Base-by-base conservation (phyloP, 2,888 invertebrate genomes). In the Stenichneumon culpator region DNA sequence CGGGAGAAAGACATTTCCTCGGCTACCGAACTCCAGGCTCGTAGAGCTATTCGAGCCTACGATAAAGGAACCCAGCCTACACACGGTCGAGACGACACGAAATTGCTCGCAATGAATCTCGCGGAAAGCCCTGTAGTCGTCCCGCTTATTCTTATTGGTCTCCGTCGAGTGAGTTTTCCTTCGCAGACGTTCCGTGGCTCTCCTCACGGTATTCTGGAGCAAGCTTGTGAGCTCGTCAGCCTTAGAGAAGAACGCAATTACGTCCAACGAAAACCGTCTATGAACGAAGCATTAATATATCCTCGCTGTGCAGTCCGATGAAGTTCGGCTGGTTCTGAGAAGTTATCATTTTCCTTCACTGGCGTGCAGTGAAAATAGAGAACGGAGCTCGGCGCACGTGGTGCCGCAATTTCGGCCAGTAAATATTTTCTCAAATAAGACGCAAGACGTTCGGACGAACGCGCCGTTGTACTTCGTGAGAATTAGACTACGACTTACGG, bases 81-180 rank as follows among this genome's bases (percentile, higher is more conserved):
- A 63, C 81, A 72, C 52, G 52, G 28, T 65, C 57, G 19, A 84
- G 79, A 78, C 54, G 63, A 75, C 60, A 60, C 75, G 85, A 84
- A 87, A 88, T 87, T 86, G 86, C 83, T 82, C 50, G 72, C 82
- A 75, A 82, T 82, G 78, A 84, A 82, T 82, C 80, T 74, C 50
- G 52, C 65, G 28, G 44, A 77, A 82, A 84, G 78, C 50, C 47
- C 80, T 32, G 39, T 47, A 47, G 14, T 32, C 75, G 78, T 85
- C 84, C 79, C 72, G 72, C 83, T 82, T 77, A 73, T 72, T 79
- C 85, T 68, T 65, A 28, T 3, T 50, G 16, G 32, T 72, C 68
- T 63, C 60, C 2, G 36, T 32, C 63, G 78, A 77, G 70, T 68
- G 44, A 67, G 54, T 65, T 73, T 44, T 85, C 78, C 19, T 68